Evolutionary conservation across 2,888 invertebrate genomes (phyloP), one percentile per base, ranked within the genome.

Genomic region (Nephrotoma guestfalica): DNA sequence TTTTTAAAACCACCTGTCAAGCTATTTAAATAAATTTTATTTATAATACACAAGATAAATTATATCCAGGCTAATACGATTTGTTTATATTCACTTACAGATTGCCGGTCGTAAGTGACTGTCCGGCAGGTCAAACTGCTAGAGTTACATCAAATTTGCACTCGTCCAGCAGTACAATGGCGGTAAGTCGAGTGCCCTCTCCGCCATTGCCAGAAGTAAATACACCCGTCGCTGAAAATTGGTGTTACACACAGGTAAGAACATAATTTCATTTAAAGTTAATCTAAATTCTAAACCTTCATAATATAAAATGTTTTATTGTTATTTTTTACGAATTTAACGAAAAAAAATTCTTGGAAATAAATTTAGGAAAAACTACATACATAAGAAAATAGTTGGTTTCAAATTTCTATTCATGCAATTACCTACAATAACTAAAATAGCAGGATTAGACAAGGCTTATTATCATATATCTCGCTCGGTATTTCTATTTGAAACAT

Each of bases 241-340:
- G 99, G 99, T 99, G 99, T 94, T 99, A 99, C 92, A 99, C 99
- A 92, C 98, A 99, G 96, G 98, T 98, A 93, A 92, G 15, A 30
- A 30, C 30, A 30, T 30, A 18, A 71, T 71, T 71, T 30, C 4
- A 30, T 30, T 18, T 71, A 71, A 30, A 30, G 6, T 5, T 71
- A 30, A 15, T 30, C 51, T 18, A 71, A 71, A 4, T 11, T 71
- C 30, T 7, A 51, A 51, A 51, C 5, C 6, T 51, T 51, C 15
- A 15, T 71, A 51, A 51, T 43, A 43, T 1, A 43, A 43, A 9
- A 43, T 6, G 6, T 43, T 43, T 43, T 43, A 43, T 43, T 43
- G 43, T 9, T 9, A 43, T 43, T 30, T 30, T 30, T 30, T 11
- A 43, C 11, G 11, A 43, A 43, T 43, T 43, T 43, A 15, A 51